These are phyloP conservation scores for Anas bahamensis DNA, from an alignment of 2,797 vertebrate genomes.

Conservation along the genomic window DNA sequence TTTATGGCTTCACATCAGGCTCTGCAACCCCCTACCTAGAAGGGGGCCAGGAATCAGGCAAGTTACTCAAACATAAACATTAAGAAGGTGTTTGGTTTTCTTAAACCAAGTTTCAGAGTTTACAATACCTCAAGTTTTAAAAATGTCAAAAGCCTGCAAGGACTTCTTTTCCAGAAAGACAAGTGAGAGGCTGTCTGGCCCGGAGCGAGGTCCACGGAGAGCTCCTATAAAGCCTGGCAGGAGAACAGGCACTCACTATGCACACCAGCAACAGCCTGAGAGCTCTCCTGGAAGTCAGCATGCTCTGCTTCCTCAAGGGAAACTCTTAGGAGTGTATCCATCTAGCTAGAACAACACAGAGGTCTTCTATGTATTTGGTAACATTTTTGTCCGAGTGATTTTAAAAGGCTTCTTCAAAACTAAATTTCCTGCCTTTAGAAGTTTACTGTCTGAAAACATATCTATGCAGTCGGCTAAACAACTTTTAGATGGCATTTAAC, in stretches of 20 bases:
- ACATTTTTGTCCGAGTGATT: not conserved
- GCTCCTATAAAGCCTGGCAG: not conserved
- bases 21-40: not conserved
- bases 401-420: constrained; percentile 30
- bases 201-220: accelerated
- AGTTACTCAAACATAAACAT: not conserved
- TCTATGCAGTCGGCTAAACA: not conserved
- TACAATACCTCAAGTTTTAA: constrained; percentile 1
- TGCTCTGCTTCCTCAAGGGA: not conserved
- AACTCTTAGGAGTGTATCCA: constrained; percentile 20
- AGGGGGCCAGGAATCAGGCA: not conserved
- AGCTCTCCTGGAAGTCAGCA: not conserved
- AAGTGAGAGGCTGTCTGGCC: constrained; percentile 2
- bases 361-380: not conserved
- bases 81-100: not conserved
- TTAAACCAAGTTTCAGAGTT: not conserved
- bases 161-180: not conserved
- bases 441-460: not conserved
- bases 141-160: not conserved
- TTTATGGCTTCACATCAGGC: not conserved
- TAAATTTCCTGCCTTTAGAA: constrained; percentile 51
- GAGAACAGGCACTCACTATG: not conserved
- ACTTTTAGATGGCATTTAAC: not conserved
- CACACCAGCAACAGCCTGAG: not conserved
- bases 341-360: not conserved